A percentile compares a stretch with the other conserved stretches of the same genome.
Conservation (phyloP, 2,888 invertebrate species). For the Masnerella sp. region DNA sequence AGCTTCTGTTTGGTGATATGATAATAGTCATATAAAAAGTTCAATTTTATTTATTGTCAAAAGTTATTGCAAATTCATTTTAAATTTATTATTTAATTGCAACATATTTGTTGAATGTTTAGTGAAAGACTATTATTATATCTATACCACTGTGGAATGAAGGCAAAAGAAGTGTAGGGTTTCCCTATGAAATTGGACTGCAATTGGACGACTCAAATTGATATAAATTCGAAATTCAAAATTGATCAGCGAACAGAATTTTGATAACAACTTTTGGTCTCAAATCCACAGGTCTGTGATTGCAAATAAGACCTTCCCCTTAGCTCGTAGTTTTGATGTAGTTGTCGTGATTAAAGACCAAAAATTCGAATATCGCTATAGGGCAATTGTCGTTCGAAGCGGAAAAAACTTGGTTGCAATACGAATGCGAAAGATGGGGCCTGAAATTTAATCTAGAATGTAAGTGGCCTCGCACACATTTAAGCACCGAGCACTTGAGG, state of each 20-base stretch:
- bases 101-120: no score
- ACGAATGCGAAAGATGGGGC: slow-evolving; percentile 93
- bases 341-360: slow-evolving; percentile 52
- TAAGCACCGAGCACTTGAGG: slow-evolving; percentile 35
- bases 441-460: slow-evolving; percentile 89
- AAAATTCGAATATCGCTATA: slow-evolving; percentile 75
- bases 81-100: no score
- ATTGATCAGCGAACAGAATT: neutral
- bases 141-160: slow-evolving; percentile 34
- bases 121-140: slow-evolving; percentile 14
- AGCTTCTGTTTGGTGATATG: slow-evolving; percentile 10
- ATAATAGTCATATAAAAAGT: slow-evolving; percentile 27
- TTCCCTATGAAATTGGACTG: neutral
- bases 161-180: slow-evolving; percentile 25
- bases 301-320: slow-evolving; percentile 18
- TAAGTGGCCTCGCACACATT: slow-evolving; percentile 75
- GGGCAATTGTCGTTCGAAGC: slow-evolving; percentile 92
- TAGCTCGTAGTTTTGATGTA: slow-evolving; percentile 41
- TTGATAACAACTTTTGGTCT: slow-evolving; percentile 29
- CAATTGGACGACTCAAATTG: slow-evolving; percentile 5
- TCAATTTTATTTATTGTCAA: no score
- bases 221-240: slow-evolving; percentile 2
- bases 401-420: slow-evolving; percentile 93
- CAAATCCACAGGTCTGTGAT: slow-evolving; percentile 46
- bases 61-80: no score